A percentile compares a stretch with the other conserved stretches of the same genome.
Conservation (phyloP, 2,888 invertebrate genomes). For the Dorcus parallelipipedus region DNA sequence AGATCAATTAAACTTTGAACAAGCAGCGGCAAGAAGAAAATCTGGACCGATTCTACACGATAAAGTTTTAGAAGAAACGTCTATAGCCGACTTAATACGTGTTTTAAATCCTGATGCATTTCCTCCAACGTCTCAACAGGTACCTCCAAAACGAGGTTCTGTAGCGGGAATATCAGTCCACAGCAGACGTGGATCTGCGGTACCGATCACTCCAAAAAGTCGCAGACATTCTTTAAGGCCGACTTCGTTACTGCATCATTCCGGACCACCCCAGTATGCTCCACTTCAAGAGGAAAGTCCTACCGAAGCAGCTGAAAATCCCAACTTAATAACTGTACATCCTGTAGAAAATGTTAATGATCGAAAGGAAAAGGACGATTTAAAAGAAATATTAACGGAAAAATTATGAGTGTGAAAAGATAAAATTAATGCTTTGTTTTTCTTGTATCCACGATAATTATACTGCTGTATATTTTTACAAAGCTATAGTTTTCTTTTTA, state of each 20-base stretch:
- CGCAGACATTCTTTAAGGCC: constrained; percentile 41
- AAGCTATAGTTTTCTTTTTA: no score
- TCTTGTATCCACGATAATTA: no score
- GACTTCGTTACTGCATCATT: neutral
- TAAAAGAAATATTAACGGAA: no score
- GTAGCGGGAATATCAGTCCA: constrained; percentile 38
- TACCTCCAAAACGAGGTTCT: constrained; percentile 35
- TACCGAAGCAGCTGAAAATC: neutral
- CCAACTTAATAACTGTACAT: constrained; percentile 39
- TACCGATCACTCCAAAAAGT: constrained; percentile 12
- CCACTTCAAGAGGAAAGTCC: no score
- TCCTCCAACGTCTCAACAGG: constrained; percentile 50
- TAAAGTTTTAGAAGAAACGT: constrained; percentile 74
- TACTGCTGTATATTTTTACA: no score
- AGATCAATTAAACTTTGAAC: constrained; percentile 28
- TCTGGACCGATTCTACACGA: constrained; percentile 43
- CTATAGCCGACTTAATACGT: constrained; percentile 76
- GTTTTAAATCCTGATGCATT: constrained; percentile 63
- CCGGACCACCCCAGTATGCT: no score
- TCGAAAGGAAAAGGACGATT: no score
- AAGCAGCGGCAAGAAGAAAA: constrained; percentile 31
- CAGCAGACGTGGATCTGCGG: constrained; percentile 24
- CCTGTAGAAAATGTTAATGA: constrained; percentile 29
- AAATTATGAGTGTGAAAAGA: no score
- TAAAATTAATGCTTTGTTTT: no score